A percentile compares a stretch with the other conserved stretches of the same genome.
These are phyloP conservation scores for Intellagama lesueurii DNA, from an alignment of 2,797 vertebrate species.

Conservation along the genomic window DNA sequence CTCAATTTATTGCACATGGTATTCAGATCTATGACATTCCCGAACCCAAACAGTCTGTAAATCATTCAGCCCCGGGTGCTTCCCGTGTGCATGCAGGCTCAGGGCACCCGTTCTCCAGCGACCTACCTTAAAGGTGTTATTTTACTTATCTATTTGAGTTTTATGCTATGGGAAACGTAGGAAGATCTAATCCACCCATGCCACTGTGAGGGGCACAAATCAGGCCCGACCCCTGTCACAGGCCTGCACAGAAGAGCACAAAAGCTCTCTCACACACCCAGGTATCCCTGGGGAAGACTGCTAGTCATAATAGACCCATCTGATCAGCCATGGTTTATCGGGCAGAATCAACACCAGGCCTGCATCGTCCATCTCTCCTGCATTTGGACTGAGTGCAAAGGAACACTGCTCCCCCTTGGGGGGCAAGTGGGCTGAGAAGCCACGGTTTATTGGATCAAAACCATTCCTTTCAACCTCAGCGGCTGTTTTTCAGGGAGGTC, in stretches of 20 bases:
- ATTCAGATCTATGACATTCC: background rate
- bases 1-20: background rate
- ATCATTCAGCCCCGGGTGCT: background rate
- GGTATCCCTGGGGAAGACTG: too few relatives aligned
- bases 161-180: background rate
- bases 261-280: background rate
- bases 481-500: background rate
- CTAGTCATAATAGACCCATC: too few relatives aligned
- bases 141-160: too few relatives aligned
- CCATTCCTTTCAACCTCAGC: background rate
- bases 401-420: background rate
- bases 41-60: background rate
- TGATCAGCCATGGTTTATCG: background rate
- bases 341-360: background rate
- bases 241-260: background rate
- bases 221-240: background rate
- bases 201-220: background rate
- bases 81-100: too few relatives aligned
- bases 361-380: too few relatives aligned
- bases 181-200: background rate
- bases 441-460: background rate
- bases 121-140: too few relatives aligned
- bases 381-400: too few relatives aligned
- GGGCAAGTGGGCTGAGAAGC: background rate
- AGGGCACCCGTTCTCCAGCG: background rate